Conservation (phyloP, 1,140 invertebrate species). For the Lepidurus arcticus region DNA sequence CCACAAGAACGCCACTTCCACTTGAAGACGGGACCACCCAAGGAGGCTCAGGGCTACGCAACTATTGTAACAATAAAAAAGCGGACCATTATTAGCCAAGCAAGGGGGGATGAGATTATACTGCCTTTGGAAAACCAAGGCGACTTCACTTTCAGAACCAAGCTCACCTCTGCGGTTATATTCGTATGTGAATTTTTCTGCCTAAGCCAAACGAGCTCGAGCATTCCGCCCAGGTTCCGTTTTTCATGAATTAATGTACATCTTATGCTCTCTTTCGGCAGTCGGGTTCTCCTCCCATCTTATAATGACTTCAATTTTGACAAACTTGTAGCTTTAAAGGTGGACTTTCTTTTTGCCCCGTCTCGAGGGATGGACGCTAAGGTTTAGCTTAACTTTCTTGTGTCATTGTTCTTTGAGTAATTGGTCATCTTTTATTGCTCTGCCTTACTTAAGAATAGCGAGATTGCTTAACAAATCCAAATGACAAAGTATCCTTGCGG, state of each 20-base stretch:
- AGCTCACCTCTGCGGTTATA: neutral
- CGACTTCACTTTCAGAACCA: neutral
- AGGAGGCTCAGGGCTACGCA: neutral
- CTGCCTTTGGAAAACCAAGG: neutral
- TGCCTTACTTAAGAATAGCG: neutral
- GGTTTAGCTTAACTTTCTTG: neutral
- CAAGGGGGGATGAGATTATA: neutral
- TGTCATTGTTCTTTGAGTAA: neutral
- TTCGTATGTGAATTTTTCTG: neutral
- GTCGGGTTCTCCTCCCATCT: no score
- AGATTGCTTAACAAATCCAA: neutral
- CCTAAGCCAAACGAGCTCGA: neutral
- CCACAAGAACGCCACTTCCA: conserved; percentile 6
- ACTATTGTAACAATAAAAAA: neutral
- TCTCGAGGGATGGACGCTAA: no score
- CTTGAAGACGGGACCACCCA: neutral
- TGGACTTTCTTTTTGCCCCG: neutral
- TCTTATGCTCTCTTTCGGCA: no score
- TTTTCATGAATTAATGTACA: no score
- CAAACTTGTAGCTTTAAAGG: neutral
- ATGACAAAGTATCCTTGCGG: conserved; percentile 1
- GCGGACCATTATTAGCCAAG: neutral
- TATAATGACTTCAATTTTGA: no score
- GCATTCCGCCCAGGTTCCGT: no score
- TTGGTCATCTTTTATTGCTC: neutral